Evolutionary conservation across 2,113 vertebrate species (phyloP).

Genomic region (Lagopus leucura): DNA sequence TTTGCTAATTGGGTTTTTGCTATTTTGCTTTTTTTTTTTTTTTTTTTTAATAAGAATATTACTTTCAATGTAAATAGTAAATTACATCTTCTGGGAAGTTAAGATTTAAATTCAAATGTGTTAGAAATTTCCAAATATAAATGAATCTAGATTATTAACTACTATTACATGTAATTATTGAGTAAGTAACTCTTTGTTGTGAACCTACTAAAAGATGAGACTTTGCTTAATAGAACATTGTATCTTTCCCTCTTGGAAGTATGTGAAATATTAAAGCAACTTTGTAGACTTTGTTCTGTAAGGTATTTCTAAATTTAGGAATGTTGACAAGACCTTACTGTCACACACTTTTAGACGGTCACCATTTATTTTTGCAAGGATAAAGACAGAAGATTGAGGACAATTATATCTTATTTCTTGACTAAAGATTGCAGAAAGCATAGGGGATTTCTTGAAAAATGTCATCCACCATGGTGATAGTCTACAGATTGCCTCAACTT

Average conservation of each 20-base stretch:
- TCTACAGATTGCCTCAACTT: neutral
- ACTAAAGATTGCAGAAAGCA: neutral
- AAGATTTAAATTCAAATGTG: neutral
- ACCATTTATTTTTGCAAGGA: neutral
- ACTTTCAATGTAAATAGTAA: neutral
- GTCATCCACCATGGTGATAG: neutral
- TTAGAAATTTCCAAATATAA: neutral
- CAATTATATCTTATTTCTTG: neutral
- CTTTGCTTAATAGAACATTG: neutral
- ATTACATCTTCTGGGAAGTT: neutral
- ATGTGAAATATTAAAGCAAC: neutral
- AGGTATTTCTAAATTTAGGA: neutral
- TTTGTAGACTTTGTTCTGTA: neutral
- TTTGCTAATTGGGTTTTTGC: neutral
- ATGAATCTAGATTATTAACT: neutral
- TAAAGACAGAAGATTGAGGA: neutral
- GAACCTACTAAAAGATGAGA: neutral
- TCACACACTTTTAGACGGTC: neutral
- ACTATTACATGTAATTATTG: neutral
- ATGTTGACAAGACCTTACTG: neutral
- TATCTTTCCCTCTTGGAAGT: neutral
- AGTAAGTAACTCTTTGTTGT: neutral
- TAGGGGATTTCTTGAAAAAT: neutral
- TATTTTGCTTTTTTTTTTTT: neutral
- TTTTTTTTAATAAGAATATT: neutral